Percentiles rank a stretch among this genome's conserved stretches.
phyloP scores from a whole-genome alignment of 2,888 invertebrate genomes.

The Drosophila hamatofila region DNA sequence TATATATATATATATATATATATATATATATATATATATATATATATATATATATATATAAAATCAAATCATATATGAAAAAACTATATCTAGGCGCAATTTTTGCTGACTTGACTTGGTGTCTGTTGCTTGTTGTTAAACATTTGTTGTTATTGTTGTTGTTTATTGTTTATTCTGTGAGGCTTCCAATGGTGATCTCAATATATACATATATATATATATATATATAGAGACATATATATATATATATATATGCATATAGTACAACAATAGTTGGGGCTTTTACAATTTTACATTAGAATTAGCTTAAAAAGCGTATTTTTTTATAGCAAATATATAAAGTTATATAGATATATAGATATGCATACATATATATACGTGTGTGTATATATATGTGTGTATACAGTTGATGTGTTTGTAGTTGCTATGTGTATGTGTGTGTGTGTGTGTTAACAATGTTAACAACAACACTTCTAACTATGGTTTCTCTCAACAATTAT shows the following conservation, averaged over 20 bases:
- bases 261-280: constrained; percentile 42
- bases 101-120: constrained; percentile 23
- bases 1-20: neutral
- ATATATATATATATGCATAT: constrained; percentile 17
- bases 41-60: too few species aligned
- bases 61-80: constrained; percentile 20
- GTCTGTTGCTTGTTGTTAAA: constrained; percentile 17
- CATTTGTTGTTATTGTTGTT: constrained; percentile 11
- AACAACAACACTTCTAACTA: constrained; percentile 14
- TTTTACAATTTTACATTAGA: constrained; percentile 49
- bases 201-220: neutral
- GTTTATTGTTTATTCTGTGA: constrained; percentile 41
- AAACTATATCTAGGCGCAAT: constrained; percentile 24
- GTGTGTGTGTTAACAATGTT: constrained; percentile 24
- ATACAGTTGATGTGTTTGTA: neutral
- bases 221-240: neutral
- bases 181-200: constrained; percentile 49
- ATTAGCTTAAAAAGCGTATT: constrained; percentile 44
- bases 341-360: neutral
- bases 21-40: too few species aligned
- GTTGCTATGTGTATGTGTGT: neutral
- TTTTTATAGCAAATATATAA: constrained; percentile 9
- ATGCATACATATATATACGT: neutral
- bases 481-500: constrained; percentile 20
- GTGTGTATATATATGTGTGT: neutral